A percentile compares a stretch with the other conserved stretches of the same genome.
Conservation (phyloP, 2,797 vertebrate genomes). For the Acanthurus lineatus region DNA sequence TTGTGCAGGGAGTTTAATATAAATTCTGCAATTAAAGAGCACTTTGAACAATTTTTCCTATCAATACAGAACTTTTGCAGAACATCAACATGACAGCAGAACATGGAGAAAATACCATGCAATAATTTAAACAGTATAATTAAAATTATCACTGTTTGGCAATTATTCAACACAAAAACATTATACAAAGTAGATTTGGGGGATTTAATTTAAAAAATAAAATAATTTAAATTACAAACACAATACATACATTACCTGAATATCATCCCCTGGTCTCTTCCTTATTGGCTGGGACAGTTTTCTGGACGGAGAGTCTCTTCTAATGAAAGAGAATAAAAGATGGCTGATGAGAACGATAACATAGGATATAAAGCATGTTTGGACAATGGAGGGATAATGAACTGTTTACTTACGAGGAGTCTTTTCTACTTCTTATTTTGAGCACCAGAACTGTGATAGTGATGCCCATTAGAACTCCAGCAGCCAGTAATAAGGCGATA, state of each 20-base stretch:
- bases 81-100: no score
- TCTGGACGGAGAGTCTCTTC: conserved; percentile 72
- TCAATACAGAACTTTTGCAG: no score
- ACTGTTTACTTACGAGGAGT: conserved; percentile 84
- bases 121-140: no score
- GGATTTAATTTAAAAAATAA: neutral
- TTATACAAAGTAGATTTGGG: no score
- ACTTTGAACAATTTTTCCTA: no score
- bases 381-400: neutral
- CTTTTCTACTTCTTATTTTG: conserved; percentile 84
- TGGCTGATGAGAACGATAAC: neutral
- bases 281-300: conserved; percentile 74
- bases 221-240: conserved; percentile 12
- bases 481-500: conserved; percentile 86
- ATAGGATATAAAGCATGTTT: neutral
- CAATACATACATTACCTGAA: conserved; percentile 69
- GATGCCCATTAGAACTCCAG: conserved; percentile 86
- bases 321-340: conserved; percentile 32
- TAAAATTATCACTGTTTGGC: no score
- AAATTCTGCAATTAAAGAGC: no score
- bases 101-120: no score
- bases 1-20: neutral
- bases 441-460: conserved; percentile 87
- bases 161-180: no score
- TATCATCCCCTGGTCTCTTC: conserved; percentile 77